Percentiles rank a stretch among this genome's conserved stretches.
Conservation (phyloP, 2,113 vertebrate species). For the Lepisosteus oculatus region DNA sequence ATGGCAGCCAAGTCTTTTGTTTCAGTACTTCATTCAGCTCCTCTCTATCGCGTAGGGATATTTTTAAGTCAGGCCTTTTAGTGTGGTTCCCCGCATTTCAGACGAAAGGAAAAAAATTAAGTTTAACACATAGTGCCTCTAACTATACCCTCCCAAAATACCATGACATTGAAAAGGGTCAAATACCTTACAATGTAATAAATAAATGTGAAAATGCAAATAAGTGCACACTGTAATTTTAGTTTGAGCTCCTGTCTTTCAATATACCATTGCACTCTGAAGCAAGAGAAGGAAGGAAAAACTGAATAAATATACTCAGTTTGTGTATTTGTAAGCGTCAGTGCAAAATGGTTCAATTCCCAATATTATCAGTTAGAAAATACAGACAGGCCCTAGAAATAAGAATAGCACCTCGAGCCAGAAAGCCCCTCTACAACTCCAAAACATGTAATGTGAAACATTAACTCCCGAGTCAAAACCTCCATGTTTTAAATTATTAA, state of each 20-base stretch:
- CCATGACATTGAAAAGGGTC: background rate
- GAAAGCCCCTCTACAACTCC: too few relatives aligned
- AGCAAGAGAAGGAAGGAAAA: too few relatives aligned
- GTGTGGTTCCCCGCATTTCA: background rate
- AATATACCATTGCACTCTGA: too few relatives aligned
- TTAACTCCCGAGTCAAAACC: too few relatives aligned
- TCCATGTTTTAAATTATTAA: too few relatives aligned
- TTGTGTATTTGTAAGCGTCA: too few relatives aligned
- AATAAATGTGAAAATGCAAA: background rate
- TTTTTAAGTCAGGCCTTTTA: background rate
- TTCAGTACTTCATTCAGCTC: slow-evolving; percentile 12
- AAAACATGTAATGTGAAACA: too few relatives aligned
- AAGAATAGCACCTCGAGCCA: too few relatives aligned
- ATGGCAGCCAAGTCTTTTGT: slow-evolving; percentile 17
- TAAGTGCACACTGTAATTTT: background rate
- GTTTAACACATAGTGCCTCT: background rate
- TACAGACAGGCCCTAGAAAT: too few relatives aligned
- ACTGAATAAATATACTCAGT: too few relatives aligned
- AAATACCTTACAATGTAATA: background rate
- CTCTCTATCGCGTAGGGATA: background rate
- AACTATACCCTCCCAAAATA: slow-evolving; percentile 2
- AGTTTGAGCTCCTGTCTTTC: background rate
- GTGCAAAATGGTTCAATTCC: too few relatives aligned
- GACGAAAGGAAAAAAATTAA: background rate
- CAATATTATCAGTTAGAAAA: too few relatives aligned